Evolutionary conservation across 2,113 vertebrate genomes (phyloP).

Genomic region (Mobula birostris): DNA sequence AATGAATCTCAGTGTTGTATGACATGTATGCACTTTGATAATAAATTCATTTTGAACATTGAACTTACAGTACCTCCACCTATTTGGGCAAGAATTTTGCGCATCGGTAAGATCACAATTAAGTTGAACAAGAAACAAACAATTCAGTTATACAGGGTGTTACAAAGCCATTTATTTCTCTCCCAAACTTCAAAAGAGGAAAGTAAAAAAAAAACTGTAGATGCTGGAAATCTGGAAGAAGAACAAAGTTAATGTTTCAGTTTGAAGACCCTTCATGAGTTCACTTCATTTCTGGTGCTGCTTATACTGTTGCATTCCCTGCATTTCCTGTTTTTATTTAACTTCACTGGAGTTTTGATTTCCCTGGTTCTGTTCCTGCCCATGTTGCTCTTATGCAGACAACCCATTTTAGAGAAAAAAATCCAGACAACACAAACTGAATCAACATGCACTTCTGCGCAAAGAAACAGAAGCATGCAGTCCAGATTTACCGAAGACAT

Average conservation of each 20-base stretch:
- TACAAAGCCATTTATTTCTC: no score
- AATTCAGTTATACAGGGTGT: neutral
- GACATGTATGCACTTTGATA: no score
- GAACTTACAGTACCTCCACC: neutral
- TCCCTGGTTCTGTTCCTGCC: neutral
- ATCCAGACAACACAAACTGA: neutral
- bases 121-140: neutral
- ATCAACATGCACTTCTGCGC: neutral
- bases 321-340: neutral
- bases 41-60: no score
- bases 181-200: no score
- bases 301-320: no score
- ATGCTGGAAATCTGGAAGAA: no score
- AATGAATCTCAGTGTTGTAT: no score
- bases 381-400: neutral
- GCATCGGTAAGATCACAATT: neutral
- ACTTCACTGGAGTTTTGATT: neutral
- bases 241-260: neutral
- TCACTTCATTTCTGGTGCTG: no score
- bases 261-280: no score
- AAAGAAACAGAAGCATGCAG: neutral
- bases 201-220: no score
- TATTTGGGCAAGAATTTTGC: neutral
- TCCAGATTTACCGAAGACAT: neutral
- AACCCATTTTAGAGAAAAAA: neutral